Evolutionary conservation across 92 coral and sea anemone genomes (phyloP).

Genomic region (Zoanthus solanderi): DNA sequence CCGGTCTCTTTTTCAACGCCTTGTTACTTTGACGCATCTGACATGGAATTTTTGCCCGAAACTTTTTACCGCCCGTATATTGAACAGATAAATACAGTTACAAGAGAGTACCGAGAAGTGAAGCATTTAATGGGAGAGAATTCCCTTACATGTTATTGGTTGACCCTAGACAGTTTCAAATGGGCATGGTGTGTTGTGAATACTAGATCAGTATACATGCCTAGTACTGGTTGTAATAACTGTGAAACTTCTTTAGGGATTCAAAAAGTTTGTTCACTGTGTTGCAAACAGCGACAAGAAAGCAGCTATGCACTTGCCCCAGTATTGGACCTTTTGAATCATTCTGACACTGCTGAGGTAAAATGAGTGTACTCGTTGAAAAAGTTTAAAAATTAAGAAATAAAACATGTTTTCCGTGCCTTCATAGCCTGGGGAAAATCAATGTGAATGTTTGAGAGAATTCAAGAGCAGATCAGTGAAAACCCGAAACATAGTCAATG

Average conservation of each 20-base stretch:
- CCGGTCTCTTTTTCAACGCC: constrained; percentile 85
- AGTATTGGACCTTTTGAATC: constrained; percentile 89
- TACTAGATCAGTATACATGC: constrained; percentile 89
- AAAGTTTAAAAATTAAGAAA: not conserved
- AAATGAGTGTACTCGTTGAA: not conserved
- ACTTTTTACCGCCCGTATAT: constrained; percentile 47
- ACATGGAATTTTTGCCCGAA: constrained; percentile 63
- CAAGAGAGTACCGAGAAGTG: constrained; percentile 53
- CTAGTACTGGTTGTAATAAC: not conserved
- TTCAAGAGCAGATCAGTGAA: too few species aligned
- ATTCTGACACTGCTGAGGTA: constrained; percentile 87
- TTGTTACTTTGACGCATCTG: constrained; percentile 72
- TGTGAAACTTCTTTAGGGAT: not conserved
- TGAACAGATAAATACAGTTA: constrained; percentile 58
- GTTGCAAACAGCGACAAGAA: constrained; percentile 33
- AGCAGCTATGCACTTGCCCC: constrained; percentile 86
- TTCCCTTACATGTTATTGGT: not conserved
- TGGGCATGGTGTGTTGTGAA: constrained; percentile 99
- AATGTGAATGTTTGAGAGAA: too few species aligned
- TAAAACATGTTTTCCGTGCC: too few species aligned
- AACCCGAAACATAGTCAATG: too few species aligned
- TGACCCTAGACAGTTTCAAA: constrained; percentile 74
- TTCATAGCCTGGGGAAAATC: too few species aligned
- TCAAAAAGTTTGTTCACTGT: not conserved
- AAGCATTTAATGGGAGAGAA: constrained; percentile 19